Evolutionary conservation across 2,888 invertebrate species (phyloP).

Genomic region (Cephalotes varians): DNA sequence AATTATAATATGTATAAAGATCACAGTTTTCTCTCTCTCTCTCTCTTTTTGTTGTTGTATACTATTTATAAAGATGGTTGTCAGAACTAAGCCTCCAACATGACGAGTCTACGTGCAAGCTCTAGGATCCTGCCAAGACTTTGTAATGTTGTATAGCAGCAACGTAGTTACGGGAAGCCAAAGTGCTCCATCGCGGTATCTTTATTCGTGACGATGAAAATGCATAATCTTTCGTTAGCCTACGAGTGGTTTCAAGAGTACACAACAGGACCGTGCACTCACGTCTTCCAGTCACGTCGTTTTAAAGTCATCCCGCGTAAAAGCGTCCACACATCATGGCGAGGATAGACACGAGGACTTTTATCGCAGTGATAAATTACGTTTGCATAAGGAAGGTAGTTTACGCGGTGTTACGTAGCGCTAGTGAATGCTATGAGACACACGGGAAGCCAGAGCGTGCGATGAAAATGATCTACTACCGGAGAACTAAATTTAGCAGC

Average conservation of each 20-base stretch:
- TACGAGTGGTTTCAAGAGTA: conserved; percentile 34
- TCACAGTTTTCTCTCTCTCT: neutral
- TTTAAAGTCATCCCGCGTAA: conserved; percentile 39
- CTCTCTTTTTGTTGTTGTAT: neutral
- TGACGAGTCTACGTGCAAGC: neutral
- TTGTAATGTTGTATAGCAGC: neutral
- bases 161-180: conserved; percentile 14
- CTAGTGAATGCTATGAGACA: conserved; percentile 56
- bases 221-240: conserved; percentile 61
- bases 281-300: conserved; percentile 23
- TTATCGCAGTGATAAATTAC: conserved; percentile 69
- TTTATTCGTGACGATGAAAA: conserved; percentile 53
- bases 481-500: conserved; percentile 61
- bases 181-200: conserved; percentile 19
- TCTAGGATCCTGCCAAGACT: neutral
- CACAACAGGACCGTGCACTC: conserved; percentile 59
- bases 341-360: conserved; percentile 57
- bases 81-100: conserved; percentile 3
- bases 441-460: neutral
- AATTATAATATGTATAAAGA: neutral
- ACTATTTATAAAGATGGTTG: conserved; percentile 5
- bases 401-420: conserved; percentile 30
- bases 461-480: conserved; percentile 47
- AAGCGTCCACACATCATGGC: conserved; percentile 49
- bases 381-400: conserved; percentile 57